Percentiles rank a stretch among this genome's conserved stretches.
Evolutionary conservation across 2,888 invertebrate species (phyloP).

Genomic region (Crossocerus cetratus): DNA sequence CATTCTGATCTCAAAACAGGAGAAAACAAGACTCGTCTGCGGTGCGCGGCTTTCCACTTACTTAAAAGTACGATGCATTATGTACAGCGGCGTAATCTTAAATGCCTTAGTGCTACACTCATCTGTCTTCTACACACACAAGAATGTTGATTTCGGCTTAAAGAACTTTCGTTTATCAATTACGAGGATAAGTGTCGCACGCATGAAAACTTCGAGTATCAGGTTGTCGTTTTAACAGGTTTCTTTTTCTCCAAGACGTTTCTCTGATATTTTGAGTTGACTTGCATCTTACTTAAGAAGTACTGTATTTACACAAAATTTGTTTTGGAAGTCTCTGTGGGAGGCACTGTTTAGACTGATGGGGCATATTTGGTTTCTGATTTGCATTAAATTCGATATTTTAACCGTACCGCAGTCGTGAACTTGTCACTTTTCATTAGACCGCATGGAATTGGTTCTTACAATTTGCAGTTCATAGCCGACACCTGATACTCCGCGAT

Average conservation of each 20-base stretch:
- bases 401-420: too few species aligned
- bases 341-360: slow-evolving; percentile 38
- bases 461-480: slow-evolving; percentile 15
- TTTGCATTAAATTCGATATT: not conserved
- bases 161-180: slow-evolving; percentile 21
- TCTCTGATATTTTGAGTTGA: not conserved
- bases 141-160: slow-evolving; percentile 31
- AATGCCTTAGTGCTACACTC: slow-evolving; percentile 46
- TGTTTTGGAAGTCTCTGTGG: slow-evolving; percentile 17
- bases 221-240: slow-evolving; percentile 27
- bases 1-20: not conserved
- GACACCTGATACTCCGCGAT: slow-evolving; percentile 50
- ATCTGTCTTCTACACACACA: slow-evolving; percentile 46
- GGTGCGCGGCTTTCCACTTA: slow-evolving; percentile 36
- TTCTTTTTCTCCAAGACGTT: not conserved
- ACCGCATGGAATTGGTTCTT: not conserved
- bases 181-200: slow-evolving; percentile 23
- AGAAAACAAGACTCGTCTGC: not conserved
- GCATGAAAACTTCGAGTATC: slow-evolving; percentile 41
- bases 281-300: slow-evolving; percentile 22
- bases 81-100: slow-evolving; percentile 52
- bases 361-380: slow-evolving; percentile 13
- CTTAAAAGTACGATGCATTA: slow-evolving; percentile 43
- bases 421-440: too few species aligned
- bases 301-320: slow-evolving; percentile 4